Evolutionary conservation across 2,888 invertebrate genomes (phyloP), one percentile per base, ranked within the genome.

Genomic region (Margaritifera margaritifera): DNA sequence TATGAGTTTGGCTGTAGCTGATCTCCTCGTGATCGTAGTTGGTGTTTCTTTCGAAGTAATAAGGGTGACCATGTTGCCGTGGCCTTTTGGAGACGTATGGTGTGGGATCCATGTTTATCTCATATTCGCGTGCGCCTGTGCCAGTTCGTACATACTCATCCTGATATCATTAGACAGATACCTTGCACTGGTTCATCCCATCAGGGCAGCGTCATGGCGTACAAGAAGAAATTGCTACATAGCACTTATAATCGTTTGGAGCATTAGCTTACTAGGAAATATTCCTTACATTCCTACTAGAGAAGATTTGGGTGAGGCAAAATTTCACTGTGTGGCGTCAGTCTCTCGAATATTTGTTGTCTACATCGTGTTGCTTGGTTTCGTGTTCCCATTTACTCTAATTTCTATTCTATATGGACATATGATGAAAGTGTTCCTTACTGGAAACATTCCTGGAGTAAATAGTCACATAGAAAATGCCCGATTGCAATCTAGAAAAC

Each of bases 11-110:
- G 96, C 96, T 8, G 92, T 95, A 51, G 95, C 96, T 62, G 96
- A 96, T 89, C 91, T 96, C 42, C 92, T 96, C 42, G 96, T 96
- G 89, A 94, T 96, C 55, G 93, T 95, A 67, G 95, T 96, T 90
- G 96, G 96, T 90, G 95, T 96, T 20, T 96, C 96, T 0, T 96
- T 96, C 89, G 96, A 96, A 3, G 96, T 95, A 1, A 94, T 95
- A 31, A 96, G 96, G 86, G 96, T 95, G 87, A 94, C 95, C 18
- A 42, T 61, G 27, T 93, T 94, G 11, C 92, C 93, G 86, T 96
- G 96, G 96, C 95, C 95, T 0, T 96, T 96, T 84, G 96, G 96
- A 15, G 94, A 94, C 85, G 91, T 93, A 88, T 95, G 95, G 94
- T 96, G 96, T 90, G 94, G 95, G 90, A 93, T 94, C 25, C 95